phyloP scores from a whole-genome alignment of 2,888 invertebrate species.

The Hirtodrosophila confusa region DNA sequence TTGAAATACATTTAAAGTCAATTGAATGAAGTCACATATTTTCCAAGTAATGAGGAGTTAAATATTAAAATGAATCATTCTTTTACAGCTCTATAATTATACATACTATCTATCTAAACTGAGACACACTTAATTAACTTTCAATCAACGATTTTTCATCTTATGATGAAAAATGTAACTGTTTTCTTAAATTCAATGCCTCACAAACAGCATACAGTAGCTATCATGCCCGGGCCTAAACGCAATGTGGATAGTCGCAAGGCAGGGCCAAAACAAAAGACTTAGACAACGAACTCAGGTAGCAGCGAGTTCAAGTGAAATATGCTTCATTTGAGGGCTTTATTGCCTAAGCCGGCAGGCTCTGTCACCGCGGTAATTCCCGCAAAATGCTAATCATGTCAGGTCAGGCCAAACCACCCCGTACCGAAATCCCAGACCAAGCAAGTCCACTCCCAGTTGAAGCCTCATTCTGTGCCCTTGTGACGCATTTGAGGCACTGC shows the following conservation, averaged over 20 bases:
- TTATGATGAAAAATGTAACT: too few species aligned
- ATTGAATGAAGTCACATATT: too few species aligned
- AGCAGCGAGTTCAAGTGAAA: conserved; percentile 61
- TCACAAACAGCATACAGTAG: conserved; percentile 4
- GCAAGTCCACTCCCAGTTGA: conserved; percentile 32
- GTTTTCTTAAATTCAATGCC: not conserved
- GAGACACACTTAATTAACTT: too few species aligned
- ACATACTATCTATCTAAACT: too few species aligned
- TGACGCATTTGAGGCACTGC: conserved; percentile 58
- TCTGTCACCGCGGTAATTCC: conserved; percentile 49
- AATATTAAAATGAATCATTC: too few species aligned
- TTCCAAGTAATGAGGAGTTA: too few species aligned
- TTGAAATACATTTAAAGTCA: too few species aligned
- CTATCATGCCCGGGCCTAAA: conserved; percentile 5
- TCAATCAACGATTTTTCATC: too few species aligned
- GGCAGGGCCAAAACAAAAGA: conserved; percentile 63
- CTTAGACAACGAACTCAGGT: conserved; percentile 76
- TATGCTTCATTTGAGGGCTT: conserved; percentile 31
- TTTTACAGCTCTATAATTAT: too few species aligned
- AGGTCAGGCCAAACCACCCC: conserved; percentile 30
- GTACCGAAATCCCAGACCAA: conserved; percentile 13
- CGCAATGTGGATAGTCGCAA: not conserved
- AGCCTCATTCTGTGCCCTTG: conserved; percentile 24
- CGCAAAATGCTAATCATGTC: conserved; percentile 46
- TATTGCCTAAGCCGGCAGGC: conserved; percentile 16